Evolutionary conservation across 1,140 invertebrate genomes (phyloP).

Genomic region (Argopecten irradians): DNA sequence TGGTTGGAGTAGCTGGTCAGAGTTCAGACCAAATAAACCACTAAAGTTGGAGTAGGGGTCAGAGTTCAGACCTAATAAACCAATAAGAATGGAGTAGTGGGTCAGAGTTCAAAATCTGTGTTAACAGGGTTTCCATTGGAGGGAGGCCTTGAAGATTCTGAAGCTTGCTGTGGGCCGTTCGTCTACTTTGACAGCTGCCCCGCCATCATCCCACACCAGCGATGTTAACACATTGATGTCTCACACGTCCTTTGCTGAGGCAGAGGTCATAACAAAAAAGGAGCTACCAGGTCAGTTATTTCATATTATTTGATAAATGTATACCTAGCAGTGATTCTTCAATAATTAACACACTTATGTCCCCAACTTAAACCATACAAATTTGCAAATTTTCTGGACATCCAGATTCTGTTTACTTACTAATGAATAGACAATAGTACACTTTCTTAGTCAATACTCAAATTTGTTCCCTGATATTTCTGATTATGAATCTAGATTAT

Average conservation of each 20-base stretch:
- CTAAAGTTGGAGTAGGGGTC: no score
- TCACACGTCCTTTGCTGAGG: conserved; percentile 84
- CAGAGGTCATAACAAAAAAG: conserved; percentile 85
- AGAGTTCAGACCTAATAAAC: background rate
- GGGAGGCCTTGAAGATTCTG: conserved; percentile 96
- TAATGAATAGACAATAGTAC: no score
- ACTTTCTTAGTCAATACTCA: no score
- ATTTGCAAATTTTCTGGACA: no score
- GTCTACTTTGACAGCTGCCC: conserved; percentile 83
- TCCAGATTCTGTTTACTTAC: background rate
- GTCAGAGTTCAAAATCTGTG: background rate
- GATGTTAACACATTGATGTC: conserved; percentile 66
- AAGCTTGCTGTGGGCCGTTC: conserved; percentile 97
- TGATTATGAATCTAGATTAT: no score
- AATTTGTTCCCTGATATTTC: no score
- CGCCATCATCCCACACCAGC: conserved; percentile 64
- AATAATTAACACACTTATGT: no score
- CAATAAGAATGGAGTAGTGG: background rate
- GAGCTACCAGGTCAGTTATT: conserved; percentile 83
- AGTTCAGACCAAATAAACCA: no score
- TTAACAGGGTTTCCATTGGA: conserved; percentile 90
- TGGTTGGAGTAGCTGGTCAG: no score
- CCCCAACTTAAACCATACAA: no score
- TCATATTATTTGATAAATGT: no score
- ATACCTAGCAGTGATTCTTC: no score